Evolutionary conservation across 2,113 vertebrate genomes (phyloP).

Genomic region (Oophaga pumilio): DNA sequence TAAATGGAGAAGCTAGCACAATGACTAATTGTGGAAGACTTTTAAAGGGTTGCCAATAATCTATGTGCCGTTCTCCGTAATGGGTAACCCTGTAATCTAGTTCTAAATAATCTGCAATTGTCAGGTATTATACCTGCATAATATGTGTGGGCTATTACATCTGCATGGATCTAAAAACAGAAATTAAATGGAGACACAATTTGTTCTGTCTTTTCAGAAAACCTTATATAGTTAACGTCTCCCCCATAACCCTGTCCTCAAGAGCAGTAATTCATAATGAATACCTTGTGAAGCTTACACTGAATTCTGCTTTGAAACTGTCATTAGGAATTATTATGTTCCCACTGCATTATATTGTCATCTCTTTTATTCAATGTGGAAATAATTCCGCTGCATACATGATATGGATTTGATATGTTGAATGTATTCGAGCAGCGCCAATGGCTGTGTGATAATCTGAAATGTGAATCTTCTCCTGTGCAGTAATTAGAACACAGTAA

Average conservation of each 20-base stretch:
- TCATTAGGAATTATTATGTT: neutral
- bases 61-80: too few species aligned
- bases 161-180: neutral
- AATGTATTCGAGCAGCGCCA: neutral
- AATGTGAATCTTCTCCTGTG: neutral
- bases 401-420: neutral
- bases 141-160: neutral
- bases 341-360: neutral
- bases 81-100: neutral
- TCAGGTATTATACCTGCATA: neutral
- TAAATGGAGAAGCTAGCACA: too few species aligned
- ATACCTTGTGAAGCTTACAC: conserved; percentile 2
- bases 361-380: neutral
- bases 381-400: neutral
- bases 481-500: neutral
- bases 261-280: neutral
- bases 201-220: neutral
- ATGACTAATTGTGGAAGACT: too few species aligned
- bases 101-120: neutral
- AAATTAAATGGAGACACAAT: neutral
- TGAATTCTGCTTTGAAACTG: neutral
- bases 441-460: neutral
- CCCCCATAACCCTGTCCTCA: neutral
- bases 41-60: too few species aligned
- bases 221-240: neutral